A percentile compares a stretch with the other conserved stretches of the same genome.
Evolutionary conservation across 1,140 invertebrate species (phyloP).

Genomic region (Samia ricini): DNA sequence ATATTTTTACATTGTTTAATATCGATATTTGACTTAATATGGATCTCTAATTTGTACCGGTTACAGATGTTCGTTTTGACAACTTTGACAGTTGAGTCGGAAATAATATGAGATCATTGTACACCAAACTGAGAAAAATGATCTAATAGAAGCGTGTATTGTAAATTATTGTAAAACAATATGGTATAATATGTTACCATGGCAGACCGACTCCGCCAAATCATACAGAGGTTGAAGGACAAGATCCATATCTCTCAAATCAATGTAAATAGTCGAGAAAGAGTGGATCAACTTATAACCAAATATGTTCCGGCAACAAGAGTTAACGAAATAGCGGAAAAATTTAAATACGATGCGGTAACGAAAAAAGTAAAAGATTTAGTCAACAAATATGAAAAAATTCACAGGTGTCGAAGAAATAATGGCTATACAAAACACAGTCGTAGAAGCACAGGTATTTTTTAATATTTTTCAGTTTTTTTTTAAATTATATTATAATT

Average conservation of each 20-base stretch:
- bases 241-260: slow-evolving; percentile 53
- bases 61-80: no score
- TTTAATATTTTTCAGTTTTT: no score
- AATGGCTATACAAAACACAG: slow-evolving; percentile 71
- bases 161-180: neutral
- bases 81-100: no score
- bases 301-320: slow-evolving; percentile 57
- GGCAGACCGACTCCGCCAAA: slow-evolving; percentile 59
- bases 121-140: neutral
- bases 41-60: no score
- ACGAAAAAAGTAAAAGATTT: slow-evolving; percentile 54
- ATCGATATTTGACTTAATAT: no score
- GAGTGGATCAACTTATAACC: slow-evolving; percentile 58
- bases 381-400: slow-evolving; percentile 70
- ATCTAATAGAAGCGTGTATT: neutral
- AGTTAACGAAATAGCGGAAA: slow-evolving; percentile 58
- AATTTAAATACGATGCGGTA: slow-evolving; percentile 55
- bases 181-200: slow-evolving; percentile 42
- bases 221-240: slow-evolving; percentile 54
- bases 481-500: slow-evolving; percentile 4
- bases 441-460: slow-evolving; percentile 69
- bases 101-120: neutral
- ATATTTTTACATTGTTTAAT: no score
- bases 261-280: slow-evolving; percentile 40
- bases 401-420: slow-evolving; percentile 75